Base-by-base conservation (phyloP, 2,113 vertebrate species). In the Oreotrochilus melanogaster region DNA sequence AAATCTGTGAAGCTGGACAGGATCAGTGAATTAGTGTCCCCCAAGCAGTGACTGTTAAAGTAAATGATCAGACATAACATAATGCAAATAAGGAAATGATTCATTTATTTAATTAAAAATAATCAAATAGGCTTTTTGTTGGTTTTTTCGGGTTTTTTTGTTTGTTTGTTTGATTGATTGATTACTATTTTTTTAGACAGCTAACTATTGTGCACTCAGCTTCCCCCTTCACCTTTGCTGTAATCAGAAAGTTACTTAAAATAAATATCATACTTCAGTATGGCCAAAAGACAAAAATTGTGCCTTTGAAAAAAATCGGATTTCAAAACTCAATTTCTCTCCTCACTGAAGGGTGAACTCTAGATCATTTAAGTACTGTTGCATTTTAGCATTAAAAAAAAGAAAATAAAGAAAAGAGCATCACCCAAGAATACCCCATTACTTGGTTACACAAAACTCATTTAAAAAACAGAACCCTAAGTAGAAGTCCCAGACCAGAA, bases 371-470 rank as follows among this genome's bases (percentile, higher is more conserved):
- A 15, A 48, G 35, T 60, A 19, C 19, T 66, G 22, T 24, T 81
- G 5, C 18, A 48, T 35, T 61, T 48, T 35, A 60, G 6, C 18
- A 30, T 39, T 10, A n/a, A 67, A 71, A 64, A 35, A 37, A 28
- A 5, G 11, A 57, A 56, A 51, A 30, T 16, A 13, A 1, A 23
- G 2, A 39, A 22, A 14, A 6, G 9, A 9, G 2, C 6, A 37
- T 35, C 4, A 22, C 9, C 27, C 25, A 72, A 56, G 13, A 61
- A 72, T 42, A 60, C 3, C 48, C 28, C 3, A 14, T 69, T 71
- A n/a, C 10, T 27, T 45, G 18, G 14, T 54, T 1, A 0, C 27
- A 78, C 86, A 75, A 23, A 54, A 53, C 4, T 61, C 1, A 6
- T 75, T 71, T 62, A 67, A n/a, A 75, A 67, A 72, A 5, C 16